These are phyloP conservation scores for Rotaria socialis DNA, from an alignment of 2,888 invertebrate species.

Conservation along the genomic window DNA sequence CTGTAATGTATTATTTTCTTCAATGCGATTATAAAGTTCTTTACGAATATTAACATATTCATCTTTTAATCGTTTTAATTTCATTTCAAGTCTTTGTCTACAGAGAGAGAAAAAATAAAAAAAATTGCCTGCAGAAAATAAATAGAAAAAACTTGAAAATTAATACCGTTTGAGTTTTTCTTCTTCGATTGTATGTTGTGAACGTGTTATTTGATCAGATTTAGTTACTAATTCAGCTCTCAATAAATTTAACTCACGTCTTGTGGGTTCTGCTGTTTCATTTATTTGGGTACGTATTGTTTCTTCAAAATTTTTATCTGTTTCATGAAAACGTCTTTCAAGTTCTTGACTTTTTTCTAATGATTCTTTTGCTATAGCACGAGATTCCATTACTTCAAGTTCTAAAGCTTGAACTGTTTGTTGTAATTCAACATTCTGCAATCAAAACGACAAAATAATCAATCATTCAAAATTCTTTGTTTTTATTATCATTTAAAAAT, in stretches of 20 bases:
- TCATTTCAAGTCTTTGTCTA: conserved; percentile 25
- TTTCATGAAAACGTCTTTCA: conserved; percentile 14
- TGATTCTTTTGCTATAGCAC: background rate
- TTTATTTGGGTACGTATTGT: background rate
- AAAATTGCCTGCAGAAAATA: too few species aligned
- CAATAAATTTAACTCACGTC: background rate
- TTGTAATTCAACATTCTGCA: background rate
- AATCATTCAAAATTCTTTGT: too few species aligned
- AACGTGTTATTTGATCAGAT: background rate
- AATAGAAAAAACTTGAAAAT: too few species aligned
- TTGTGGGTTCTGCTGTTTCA: background rate
- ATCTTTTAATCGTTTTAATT: conserved; percentile 33
- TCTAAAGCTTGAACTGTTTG: background rate
- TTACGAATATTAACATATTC: background rate
- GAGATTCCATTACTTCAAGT: background rate
- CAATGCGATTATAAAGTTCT: background rate
- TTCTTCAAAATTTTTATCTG: conserved; percentile 10
- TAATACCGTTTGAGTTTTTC: background rate
- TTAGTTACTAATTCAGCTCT: conserved; percentile 6
- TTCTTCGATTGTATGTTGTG: background rate
- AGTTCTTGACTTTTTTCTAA: background rate
- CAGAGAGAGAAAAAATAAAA: too few species aligned
- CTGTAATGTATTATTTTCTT: conserved; percentile 25
- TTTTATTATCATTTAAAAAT: background rate
- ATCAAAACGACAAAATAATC: background rate